Conservation (phyloP, 2,113 vertebrate genomes). For the Fukomys damarensis region DNA sequence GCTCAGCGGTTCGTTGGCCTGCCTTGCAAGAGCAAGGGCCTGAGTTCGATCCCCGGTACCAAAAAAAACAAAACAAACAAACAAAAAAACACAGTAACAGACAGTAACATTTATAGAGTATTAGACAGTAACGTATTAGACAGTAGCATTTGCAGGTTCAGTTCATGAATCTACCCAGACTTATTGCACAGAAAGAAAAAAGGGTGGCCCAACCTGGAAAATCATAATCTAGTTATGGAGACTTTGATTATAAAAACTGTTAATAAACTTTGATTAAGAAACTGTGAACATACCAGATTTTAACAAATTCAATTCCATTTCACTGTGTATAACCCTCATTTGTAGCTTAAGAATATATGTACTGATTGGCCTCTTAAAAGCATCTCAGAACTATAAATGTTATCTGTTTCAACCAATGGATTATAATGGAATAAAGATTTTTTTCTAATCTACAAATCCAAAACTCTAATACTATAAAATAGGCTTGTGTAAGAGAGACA, state of each 20-base stretch:
- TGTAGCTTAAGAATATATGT: background rate
- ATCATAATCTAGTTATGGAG: background rate
- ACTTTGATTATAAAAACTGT: background rate
- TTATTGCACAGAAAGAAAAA: background rate
- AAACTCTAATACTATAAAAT: background rate
- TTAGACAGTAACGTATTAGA: background rate
- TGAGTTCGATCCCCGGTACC: too few relatives aligned
- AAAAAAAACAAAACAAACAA: too few relatives aligned
- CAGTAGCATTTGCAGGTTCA: background rate
- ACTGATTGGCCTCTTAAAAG: background rate
- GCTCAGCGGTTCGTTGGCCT: too few relatives aligned
- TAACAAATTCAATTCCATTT: conserved; percentile 30
- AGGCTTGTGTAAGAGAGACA: background rate
- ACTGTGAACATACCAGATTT: background rate
- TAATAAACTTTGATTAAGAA: too few relatives aligned
- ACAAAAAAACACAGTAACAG: conserved; percentile 36
- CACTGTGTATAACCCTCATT: background rate
- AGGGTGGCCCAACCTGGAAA: background rate
- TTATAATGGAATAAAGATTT: background rate
- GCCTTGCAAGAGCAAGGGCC: too few relatives aligned
- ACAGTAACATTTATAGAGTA: conserved; percentile 1
- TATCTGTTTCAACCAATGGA: background rate
- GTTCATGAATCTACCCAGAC: background rate
- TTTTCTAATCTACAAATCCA: background rate
- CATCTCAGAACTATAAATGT: background rate